Conservation (phyloP, 2,888 invertebrate species). For the Sericinus montela region DNA sequence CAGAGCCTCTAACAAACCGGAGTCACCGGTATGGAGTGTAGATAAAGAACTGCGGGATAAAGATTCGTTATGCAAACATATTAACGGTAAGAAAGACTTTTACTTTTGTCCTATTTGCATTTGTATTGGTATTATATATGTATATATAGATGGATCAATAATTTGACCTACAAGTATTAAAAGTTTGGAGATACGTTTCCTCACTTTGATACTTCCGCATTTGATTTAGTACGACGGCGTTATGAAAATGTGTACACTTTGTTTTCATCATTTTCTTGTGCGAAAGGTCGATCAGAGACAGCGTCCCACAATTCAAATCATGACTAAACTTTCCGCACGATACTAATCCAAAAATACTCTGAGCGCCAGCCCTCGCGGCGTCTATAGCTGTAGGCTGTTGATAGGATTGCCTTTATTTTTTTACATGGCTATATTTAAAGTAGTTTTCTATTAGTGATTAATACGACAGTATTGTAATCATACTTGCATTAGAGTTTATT, state of each 20-base stretch:
- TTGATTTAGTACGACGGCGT: slow-evolving; percentile 6
- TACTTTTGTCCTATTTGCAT: neutral
- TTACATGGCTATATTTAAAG: neutral
- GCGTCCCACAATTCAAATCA: slow-evolving; percentile 41
- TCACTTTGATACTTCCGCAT: slow-evolving; percentile 2
- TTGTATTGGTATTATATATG: no score
- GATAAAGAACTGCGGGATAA: slow-evolving; percentile 64
- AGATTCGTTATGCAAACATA: slow-evolving; percentile 58
- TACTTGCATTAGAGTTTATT: no score
- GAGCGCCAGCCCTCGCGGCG: slow-evolving; percentile 45
- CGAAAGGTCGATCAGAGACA: slow-evolving; percentile 57
- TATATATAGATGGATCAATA: no score
- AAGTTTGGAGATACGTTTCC: no score
- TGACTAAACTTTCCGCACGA: slow-evolving; percentile 76
- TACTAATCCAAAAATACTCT: slow-evolving; percentile 75
- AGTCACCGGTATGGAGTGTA: slow-evolving; percentile 64
- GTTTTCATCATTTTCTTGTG: slow-evolving; percentile 39
- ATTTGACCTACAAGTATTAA: no score
- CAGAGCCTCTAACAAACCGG: slow-evolving; percentile 66
- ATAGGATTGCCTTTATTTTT: slow-evolving; percentile 9
- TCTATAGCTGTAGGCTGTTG: slow-evolving; percentile 10
- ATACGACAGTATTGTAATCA: no score
- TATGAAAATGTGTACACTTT: neutral
- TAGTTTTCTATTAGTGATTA: no score
- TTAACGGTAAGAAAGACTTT: slow-evolving; percentile 55